Conservation (phyloP, 1,140 invertebrate genomes). For the Coptotermes formosanus region DNA sequence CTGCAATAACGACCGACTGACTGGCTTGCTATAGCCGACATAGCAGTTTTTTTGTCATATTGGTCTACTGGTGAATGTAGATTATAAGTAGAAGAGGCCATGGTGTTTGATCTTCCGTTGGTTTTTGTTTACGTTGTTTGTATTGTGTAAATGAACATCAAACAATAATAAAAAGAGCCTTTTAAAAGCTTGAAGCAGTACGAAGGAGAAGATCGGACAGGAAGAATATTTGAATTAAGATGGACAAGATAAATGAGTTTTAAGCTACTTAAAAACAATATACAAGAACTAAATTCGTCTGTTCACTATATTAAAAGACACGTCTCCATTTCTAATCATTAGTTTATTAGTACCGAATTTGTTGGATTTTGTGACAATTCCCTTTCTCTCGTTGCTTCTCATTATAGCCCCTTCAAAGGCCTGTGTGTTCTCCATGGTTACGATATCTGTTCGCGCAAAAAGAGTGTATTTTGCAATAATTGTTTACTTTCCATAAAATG, state of each 20-base stretch:
- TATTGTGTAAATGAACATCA: conserved; percentile 14
- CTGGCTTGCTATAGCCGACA: neutral
- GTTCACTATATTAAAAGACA: neutral
- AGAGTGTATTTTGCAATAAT: too few relatives aligned
- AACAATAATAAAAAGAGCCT: conserved; percentile 1
- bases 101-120: conserved; percentile 4
- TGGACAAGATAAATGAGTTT: conserved; percentile 26
- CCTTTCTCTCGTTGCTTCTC: neutral
- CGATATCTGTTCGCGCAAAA: too few relatives aligned
- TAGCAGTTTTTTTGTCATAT: neutral
- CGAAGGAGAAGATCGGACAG: neutral
- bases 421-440: neutral
- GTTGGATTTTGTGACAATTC: neutral
- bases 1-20: neutral
- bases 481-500: too few relatives aligned
- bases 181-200: conserved; percentile 19
- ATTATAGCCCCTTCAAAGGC: neutral
- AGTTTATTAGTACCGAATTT: neutral
- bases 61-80: neutral
- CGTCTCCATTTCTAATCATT: neutral
- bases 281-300: neutral
- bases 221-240: conserved; percentile 24
- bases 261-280: neutral
- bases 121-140: neutral
- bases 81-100: neutral